Percentiles rank a stretch among this genome's conserved stretches.
Evolutionary conservation across 2,797 vertebrate genomes (phyloP).

Genomic region (Pseudocheirus occidentalis): DNA sequence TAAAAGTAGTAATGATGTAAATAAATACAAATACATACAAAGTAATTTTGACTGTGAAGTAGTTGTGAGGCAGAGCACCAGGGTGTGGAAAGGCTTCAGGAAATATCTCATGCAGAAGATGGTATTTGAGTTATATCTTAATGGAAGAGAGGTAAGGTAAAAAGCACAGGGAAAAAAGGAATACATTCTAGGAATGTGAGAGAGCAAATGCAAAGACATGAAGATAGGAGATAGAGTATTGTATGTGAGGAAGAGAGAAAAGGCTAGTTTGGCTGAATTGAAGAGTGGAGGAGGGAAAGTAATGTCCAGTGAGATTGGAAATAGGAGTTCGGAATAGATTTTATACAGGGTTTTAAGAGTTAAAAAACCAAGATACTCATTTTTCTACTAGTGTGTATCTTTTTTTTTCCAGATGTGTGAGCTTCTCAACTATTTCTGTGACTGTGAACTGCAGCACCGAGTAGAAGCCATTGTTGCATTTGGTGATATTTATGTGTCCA

Average conservation of each 20-base stretch:
- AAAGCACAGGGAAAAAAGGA: not conserved
- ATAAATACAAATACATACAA: not conserved
- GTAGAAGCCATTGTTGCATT: constrained; percentile 98
- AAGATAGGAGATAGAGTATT: not conserved
- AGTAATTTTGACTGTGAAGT: not conserved
- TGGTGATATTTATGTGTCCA: constrained; percentile 95
- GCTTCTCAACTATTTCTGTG: constrained; percentile 98
- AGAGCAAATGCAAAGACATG: not conserved
- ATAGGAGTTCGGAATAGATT: not conserved
- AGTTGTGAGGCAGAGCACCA: not conserved
- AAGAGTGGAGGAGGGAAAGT: not conserved
- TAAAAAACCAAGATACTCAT: not conserved
- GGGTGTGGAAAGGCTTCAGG: not conserved
- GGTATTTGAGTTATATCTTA: no score
- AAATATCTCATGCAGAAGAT: not conserved
- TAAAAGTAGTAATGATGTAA: not conserved
- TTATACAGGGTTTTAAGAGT: not conserved
- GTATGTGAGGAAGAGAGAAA: not conserved
- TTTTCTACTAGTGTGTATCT: not conserved
- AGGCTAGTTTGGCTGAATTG: not conserved
- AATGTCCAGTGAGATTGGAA: not conserved
- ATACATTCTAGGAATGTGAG: not conserved
- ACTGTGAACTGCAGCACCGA: constrained; percentile 97
- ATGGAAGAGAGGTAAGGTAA: not conserved
- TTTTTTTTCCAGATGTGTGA: constrained; percentile 93